These are phyloP conservation scores for Coranthus polyacanthus DNA, from an alignment of 2,797 vertebrate species.

Conservation along the genomic window DNA sequence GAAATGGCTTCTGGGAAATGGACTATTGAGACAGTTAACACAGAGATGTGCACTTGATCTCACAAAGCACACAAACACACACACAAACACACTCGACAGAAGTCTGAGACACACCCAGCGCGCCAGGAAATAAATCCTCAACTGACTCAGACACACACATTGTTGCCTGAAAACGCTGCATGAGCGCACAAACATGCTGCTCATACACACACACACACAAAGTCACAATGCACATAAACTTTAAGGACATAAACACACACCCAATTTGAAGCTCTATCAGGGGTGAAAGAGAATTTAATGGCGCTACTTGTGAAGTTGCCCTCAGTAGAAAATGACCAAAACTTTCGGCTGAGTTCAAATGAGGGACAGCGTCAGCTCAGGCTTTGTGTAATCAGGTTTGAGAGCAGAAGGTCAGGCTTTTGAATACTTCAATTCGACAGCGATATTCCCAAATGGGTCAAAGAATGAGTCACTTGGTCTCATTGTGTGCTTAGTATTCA, in stretches of 20 bases:
- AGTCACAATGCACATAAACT: conserved; percentile 26
- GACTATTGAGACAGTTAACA: conserved; percentile 48
- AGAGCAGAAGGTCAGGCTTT: conserved; percentile 11
- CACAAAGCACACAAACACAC: conserved; percentile 11
- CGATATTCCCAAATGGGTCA: conserved; percentile 7
- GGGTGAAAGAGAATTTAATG: conserved; percentile 41
- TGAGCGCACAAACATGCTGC: conserved; percentile 1
- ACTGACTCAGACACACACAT: conserved; percentile 15
- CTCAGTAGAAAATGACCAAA: conserved; percentile 29
- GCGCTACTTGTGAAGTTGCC: conserved; percentile 27
- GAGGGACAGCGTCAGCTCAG: conserved; percentile 15
- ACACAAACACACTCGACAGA: not conserved
- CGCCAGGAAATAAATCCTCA: conserved; percentile 45
- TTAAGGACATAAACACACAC: conserved; percentile 40
- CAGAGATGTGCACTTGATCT: conserved; percentile 1
- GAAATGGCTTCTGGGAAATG: conserved; percentile 61
- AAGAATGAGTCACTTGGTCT: conserved; percentile 13
- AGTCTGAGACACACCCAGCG: conserved; percentile 11
- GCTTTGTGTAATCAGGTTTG: conserved; percentile 4
- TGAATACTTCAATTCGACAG: conserved; percentile 5
- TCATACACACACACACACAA: not conserved
- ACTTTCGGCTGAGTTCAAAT: conserved; percentile 44
- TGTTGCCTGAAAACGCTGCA: conserved; percentile 17
- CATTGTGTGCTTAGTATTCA: conserved; percentile 27
- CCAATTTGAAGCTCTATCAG: conserved; percentile 34